Evolutionary conservation across 2,888 invertebrate genomes (phyloP), one percentile per base, ranked within the genome.

Genomic region (Drosophila paramelanica): DNA sequence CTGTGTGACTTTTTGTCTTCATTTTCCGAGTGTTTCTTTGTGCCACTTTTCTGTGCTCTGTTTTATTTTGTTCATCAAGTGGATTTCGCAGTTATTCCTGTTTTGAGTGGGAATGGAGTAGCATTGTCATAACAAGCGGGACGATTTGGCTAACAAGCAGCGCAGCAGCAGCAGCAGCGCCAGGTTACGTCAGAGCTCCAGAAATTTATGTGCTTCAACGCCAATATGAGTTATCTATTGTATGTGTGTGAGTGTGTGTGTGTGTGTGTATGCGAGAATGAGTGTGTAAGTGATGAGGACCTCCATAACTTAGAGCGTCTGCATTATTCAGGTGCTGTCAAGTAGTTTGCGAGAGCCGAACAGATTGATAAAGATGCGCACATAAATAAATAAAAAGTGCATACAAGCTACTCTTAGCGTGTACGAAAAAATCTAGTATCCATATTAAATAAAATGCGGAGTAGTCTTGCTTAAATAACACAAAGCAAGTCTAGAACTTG

Each of bases 1-100:
- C 77, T 81, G 72, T 79, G 72, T 77, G 85, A 87, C 81, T 83
- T 84, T 84, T 79, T 65, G 67, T 69, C 77, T 68, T 74, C 53
- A 74, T 67, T 67, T 74, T 61, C 59, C 67, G 74, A 65, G 64
- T 70, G 60, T 66, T 52, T 66, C 36, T 14, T 39, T 53, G 31
- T 31, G 31, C 23, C 36, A 57, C 57, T 75, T 66, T 67, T 27
- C 52, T 50, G 47, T 38, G 59, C 50, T 62, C 17, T 41, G 45
- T 53, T 62, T 49, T 68, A 59, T 78, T 71, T 67, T 62, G 61
- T 76, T 61, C 46, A 59, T 55, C 77, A 78, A 83, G 76, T 77
- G 65, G 64, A 62, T 66, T 70, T 64, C 49, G 70, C 38, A 41
- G 33, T 50, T 58, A 49, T 45, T 58, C 42, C 46, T 64, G 31